Conservation (phyloP, 2,888 invertebrate genomes). For the Dolomedes plantarius region DNA sequence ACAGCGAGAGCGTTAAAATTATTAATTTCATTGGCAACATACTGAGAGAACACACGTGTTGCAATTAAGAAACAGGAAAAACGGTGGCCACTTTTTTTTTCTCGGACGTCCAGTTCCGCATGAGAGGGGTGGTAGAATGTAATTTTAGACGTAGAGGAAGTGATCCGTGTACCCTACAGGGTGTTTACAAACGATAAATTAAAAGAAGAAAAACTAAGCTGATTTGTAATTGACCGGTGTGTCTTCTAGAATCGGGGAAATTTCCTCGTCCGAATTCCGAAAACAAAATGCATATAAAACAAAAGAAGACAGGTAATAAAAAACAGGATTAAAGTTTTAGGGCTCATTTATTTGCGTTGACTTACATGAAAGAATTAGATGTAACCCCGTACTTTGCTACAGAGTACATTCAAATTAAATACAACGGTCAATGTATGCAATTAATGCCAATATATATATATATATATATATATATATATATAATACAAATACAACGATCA, state of each 20-base stretch:
- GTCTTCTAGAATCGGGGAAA: neutral
- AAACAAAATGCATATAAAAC: too few relatives aligned
- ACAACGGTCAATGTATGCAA: too few relatives aligned
- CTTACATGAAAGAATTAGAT: too few relatives aligned
- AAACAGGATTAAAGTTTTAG: too few relatives aligned
- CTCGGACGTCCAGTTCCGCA: slow-evolving; percentile 48
- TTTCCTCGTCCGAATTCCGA: neutral
- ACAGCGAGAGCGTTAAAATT: slow-evolving; percentile 15
- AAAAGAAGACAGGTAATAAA: too few relatives aligned
- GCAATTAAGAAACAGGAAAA: slow-evolving; percentile 39
- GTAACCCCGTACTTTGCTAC: too few relatives aligned
- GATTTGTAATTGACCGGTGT: slow-evolving; percentile 35
- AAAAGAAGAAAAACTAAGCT: slow-evolving; percentile 26
- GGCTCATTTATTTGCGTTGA: too few relatives aligned
- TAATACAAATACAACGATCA: too few relatives aligned
- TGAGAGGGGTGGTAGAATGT: slow-evolving; percentile 23
- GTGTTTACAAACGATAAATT: slow-evolving; percentile 46
- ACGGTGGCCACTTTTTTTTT: slow-evolving; percentile 5
- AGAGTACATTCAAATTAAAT: too few relatives aligned
- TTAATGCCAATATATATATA: too few relatives aligned
- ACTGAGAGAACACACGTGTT: slow-evolving; percentile 32
- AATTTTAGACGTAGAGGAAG: slow-evolving; percentile 66
- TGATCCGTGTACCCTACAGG: slow-evolving; percentile 41
- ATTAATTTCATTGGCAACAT: slow-evolving; percentile 32
- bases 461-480: too few relatives aligned